Percentiles rank a stretch among this genome's conserved stretches.
Evolutionary conservation across 35 echinoderm and acorn worm species (phyloP).

Genomic region (Antedon bifida): DNA sequence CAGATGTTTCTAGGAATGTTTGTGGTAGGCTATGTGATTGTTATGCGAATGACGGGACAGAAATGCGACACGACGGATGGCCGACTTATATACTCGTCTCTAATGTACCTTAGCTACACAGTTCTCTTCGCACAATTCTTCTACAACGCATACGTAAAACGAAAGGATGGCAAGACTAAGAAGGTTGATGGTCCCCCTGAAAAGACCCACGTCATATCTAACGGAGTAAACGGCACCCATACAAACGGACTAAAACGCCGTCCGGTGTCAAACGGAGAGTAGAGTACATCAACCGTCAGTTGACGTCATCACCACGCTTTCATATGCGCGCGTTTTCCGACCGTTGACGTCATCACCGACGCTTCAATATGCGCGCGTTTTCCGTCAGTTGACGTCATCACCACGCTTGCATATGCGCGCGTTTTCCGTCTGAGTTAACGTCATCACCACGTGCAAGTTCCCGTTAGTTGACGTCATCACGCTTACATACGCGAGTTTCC

Average conservation of each 20-base stretch:
- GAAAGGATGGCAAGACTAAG: neutral
- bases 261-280: neutral
- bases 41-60: slow-evolving; percentile 7
- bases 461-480: too few species aligned
- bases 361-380: too few species aligned
- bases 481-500: too few species aligned
- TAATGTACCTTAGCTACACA: slow-evolving; percentile 78
- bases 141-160: slow-evolving; percentile 46
- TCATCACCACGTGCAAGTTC: too few species aligned
- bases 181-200: neutral
- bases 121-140: slow-evolving; percentile 83
- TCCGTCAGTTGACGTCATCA: too few species aligned
- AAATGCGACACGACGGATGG: slow-evolving; percentile 21
- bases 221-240: neutral
- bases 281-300: too few species aligned
- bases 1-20: slow-evolving; percentile 86
- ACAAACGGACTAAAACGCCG: neutral
- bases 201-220: neutral
- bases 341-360: too few species aligned
- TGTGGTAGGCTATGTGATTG: slow-evolving; percentile 31
- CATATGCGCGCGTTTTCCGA: too few species aligned
- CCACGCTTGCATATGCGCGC: too few species aligned
- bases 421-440: too few species aligned
- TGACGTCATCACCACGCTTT: too few species aligned
- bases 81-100: slow-evolving; percentile 29